These are phyloP conservation scores for Villa cingulata DNA, from an alignment of 2,888 invertebrate species.

Conservation along the genomic window DNA sequence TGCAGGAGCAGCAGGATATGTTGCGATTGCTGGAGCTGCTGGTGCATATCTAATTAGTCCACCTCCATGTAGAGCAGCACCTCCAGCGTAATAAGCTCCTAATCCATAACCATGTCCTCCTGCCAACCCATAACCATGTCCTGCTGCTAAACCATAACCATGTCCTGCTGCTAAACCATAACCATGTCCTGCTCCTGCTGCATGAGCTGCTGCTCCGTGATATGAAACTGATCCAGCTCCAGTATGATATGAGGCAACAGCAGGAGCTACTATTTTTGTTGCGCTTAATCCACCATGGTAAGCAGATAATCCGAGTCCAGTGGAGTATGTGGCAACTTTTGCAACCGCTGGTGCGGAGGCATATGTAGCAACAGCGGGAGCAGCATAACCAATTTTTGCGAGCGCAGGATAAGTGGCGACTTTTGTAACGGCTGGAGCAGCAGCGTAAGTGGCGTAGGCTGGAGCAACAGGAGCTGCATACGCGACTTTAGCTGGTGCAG, in stretches of 20 bases:
- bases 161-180: background rate
- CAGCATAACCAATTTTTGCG: slow-evolving; percentile 5
- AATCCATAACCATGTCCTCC: background rate
- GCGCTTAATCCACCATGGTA: slow-evolving; percentile 2
- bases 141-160: background rate
- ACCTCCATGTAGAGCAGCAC: slow-evolving; percentile 12
- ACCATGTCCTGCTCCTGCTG: background rate
- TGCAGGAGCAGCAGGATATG: slow-evolving; percentile 32
- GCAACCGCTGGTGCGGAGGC: slow-evolving; percentile 5
- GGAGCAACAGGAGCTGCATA: slow-evolving; percentile 19
- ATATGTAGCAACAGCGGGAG: slow-evolving; percentile 8
- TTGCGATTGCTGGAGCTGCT: slow-evolving; percentile 26
- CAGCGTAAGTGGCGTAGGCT: slow-evolving; percentile 28
- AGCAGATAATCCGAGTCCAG: slow-evolving; percentile 1
- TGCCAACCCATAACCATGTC: background rate
- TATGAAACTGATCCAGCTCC: slow-evolving; percentile 10
- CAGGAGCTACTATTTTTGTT: slow-evolving; percentile 6
- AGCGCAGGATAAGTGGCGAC: background rate
- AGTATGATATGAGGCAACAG: slow-evolving; percentile 6
- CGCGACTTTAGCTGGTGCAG: slow-evolving; percentile 19
- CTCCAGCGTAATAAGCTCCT: background rate
- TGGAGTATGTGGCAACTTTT: slow-evolving; percentile 4
- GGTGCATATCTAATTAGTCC: slow-evolving; percentile 28
- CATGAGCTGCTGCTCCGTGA: slow-evolving; percentile 28
- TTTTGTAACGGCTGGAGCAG: slow-evolving; percentile 20